A percentile compares a stretch with the other conserved stretches of the same genome.
phyloP scores from a whole-genome alignment of 1,140 invertebrate genomes.

The Physella acuta region DNA sequence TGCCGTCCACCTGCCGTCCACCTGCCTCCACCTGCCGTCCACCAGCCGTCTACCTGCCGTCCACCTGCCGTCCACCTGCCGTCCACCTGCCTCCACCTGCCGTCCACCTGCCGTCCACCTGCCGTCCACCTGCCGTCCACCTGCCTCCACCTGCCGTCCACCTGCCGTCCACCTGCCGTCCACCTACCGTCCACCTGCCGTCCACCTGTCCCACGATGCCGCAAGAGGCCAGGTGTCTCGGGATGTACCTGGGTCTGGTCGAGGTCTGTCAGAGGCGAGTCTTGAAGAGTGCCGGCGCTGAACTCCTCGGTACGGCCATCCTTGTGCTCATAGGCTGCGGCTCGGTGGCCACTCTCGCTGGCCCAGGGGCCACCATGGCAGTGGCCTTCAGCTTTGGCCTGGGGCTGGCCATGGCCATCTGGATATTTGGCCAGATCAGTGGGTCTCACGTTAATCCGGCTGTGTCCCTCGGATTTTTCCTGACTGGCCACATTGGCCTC shows the following conservation, averaged over 20 bases:
- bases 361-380: neutral
- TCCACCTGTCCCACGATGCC: too few species aligned
- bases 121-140: too few species aligned
- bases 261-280: neutral
- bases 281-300: neutral
- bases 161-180: too few species aligned
- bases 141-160: too few species aligned
- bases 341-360: neutral
- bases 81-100: too few species aligned
- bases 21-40: too few species aligned
- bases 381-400: slow-evolving; percentile 81
- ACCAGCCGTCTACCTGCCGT: too few species aligned
- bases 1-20: too few species aligned
- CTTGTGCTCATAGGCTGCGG: slow-evolving; percentile 3
- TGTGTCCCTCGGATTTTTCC: slow-evolving; percentile 50
- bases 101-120: too few species aligned
- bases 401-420: slow-evolving; percentile 72
- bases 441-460: slow-evolving; percentile 58
- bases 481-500: slow-evolving; percentile 70
- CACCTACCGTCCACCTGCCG: too few species aligned
- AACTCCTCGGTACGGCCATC: neutral
- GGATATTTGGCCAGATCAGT: slow-evolving; percentile 50
- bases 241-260: neutral
- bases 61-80: too few species aligned
- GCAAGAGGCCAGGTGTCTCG: too few species aligned